Percentiles rank a stretch among this genome's conserved stretches.
Evolutionary conservation across 2,888 invertebrate genomes (phyloP).

Genomic region (Drosophila rubida): DNA sequence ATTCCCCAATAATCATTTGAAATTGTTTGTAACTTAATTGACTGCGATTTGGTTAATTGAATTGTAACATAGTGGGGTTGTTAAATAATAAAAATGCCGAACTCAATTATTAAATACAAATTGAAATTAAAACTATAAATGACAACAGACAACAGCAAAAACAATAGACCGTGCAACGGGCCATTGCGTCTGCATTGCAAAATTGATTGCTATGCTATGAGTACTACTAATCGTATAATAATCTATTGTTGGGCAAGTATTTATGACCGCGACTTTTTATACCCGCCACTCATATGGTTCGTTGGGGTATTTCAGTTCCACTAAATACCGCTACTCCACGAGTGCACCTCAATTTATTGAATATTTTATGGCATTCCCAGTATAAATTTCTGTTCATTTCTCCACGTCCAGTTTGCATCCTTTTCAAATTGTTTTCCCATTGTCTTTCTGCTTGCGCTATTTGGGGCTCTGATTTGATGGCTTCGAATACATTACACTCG

Average conservation of each 20-base stretch:
- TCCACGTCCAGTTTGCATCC: too few relatives aligned
- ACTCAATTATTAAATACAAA: not conserved
- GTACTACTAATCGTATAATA: conserved; percentile 1
- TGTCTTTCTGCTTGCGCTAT: too few relatives aligned
- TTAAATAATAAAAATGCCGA: not conserved
- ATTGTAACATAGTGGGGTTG: not conserved
- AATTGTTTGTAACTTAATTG: not conserved
- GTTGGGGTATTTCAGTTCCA: not conserved
- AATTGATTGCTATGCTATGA: not conserved
- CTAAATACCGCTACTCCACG: too few relatives aligned
- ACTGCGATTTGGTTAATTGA: not conserved
- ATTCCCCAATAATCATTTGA: not conserved
- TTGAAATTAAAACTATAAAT: not conserved
- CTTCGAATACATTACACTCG: too few relatives aligned
- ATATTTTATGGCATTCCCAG: too few relatives aligned
- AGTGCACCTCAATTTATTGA: too few relatives aligned
- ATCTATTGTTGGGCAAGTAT: conserved; percentile 1
- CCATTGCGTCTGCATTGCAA: conserved; percentile 1
- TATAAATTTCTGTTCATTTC: too few relatives aligned
- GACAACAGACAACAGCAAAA: not conserved
- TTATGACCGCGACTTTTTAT: not conserved
- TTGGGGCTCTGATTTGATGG: too few relatives aligned
- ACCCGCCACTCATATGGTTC: not conserved
- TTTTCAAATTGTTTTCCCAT: too few relatives aligned
- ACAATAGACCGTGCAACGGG: not conserved